Evolutionary conservation across 2,113 vertebrate genomes (phyloP).

Genomic region (Rallus limicola): DNA sequence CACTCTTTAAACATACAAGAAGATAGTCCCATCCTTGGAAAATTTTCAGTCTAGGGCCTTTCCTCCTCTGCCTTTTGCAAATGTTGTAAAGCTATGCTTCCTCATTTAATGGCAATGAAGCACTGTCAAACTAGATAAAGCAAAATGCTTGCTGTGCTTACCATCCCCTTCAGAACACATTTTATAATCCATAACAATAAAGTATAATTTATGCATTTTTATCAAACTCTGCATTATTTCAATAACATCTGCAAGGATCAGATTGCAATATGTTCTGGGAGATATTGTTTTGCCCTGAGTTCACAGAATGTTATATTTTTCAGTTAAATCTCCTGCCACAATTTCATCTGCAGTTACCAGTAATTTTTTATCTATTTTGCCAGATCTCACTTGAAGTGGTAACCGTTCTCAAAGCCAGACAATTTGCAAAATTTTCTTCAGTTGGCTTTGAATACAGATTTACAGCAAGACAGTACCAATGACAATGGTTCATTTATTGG

Average conservation of each 20-base stretch:
- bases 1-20: not conserved
- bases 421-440: slow-evolving; percentile 23
- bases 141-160: slow-evolving; percentile 49
- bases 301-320: slow-evolving; percentile 46
- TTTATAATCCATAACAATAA: slow-evolving; percentile 58
- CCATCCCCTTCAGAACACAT: slow-evolving; percentile 43
- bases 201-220: slow-evolving; percentile 70
- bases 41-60: not conserved
- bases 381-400: not conserved
- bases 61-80: not conserved
- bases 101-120: slow-evolving; percentile 33
- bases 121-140: slow-evolving; percentile 1
- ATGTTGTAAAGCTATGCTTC: not conserved
- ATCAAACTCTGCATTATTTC: slow-evolving; percentile 60
- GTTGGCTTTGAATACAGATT: not conserved
- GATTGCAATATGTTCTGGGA: slow-evolving; percentile 53
- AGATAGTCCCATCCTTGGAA: not conserved
- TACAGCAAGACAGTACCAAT: not conserved
- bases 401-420: not conserved
- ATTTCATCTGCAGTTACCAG: slow-evolving; percentile 34
- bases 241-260: slow-evolving; percentile 41
- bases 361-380: slow-evolving; percentile 47
- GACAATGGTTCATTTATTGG: not conserved
- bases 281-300: slow-evolving; percentile 60
- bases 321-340: slow-evolving; percentile 42